phyloP scores from a whole-genome alignment of 2,888 invertebrate species.

The Crossocerus cetratus region DNA sequence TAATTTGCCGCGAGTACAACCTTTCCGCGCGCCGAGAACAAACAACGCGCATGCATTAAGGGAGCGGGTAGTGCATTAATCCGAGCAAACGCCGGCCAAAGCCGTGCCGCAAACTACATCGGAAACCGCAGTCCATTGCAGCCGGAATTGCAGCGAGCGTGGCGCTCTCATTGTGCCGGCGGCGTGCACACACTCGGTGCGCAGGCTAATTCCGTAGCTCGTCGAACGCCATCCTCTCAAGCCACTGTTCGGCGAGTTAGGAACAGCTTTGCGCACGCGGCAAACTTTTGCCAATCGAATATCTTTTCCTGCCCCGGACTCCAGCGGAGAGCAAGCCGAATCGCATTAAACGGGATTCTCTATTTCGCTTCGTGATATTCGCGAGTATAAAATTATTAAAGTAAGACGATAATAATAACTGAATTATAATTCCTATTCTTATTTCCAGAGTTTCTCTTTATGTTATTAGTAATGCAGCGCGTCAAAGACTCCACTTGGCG shows the following conservation, averaged over 20 bases:
- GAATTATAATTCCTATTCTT: too few species aligned
- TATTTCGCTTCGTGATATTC: too few species aligned
- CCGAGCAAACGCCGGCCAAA: not conserved
- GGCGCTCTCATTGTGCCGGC: constrained; percentile 23
- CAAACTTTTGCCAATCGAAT: not conserved
- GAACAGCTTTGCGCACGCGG: not conserved
- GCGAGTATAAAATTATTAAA: too few species aligned
- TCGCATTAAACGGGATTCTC: too few species aligned
- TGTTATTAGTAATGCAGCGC: too few species aligned
- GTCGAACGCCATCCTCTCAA: constrained; percentile 5
- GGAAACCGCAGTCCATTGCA: constrained; percentile 39
- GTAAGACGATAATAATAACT: too few species aligned
- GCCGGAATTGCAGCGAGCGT: constrained; percentile 28
- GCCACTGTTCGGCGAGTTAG: not conserved
- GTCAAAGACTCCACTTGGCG: too few species aligned
- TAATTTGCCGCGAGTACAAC: not conserved
- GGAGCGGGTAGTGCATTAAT: constrained; percentile 27
- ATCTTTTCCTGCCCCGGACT: not conserved
- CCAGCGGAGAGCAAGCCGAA: too few species aligned
- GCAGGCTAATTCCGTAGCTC: constrained; percentile 24
- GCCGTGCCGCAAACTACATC: constrained; percentile 33
- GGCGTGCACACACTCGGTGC: not conserved
- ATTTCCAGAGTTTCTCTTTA: too few species aligned
- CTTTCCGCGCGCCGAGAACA: not conserved
- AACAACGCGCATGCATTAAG: constrained; percentile 12